Evolutionary conservation across 1,140 invertebrate species (phyloP), one percentile per base, ranked within the genome.

Genomic region (Archivesica marissinica): DNA sequence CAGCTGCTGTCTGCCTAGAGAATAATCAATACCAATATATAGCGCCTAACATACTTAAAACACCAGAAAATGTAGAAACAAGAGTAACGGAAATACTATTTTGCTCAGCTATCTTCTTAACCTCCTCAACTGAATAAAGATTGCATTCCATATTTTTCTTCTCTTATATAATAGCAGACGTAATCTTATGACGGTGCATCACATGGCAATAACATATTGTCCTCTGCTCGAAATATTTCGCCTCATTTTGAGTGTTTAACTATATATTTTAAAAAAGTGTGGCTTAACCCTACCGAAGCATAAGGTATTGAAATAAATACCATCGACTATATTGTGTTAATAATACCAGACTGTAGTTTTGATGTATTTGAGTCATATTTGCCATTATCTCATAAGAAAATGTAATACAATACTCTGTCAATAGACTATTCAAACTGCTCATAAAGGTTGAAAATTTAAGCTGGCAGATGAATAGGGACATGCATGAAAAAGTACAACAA

Each of bases 321-420:
- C n/a, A n/a, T n/a, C n/a, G n/a, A n/a, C n/a, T n/a, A n/a, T n/a
- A n/a, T n/a, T n/a, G n/a, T n/a, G n/a, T n/a, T 1, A n/a, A n/a
- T 38, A 38, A 20, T n/a, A 9, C 20, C 1, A 3, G 3, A 66
- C 11, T 39, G 13, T 35, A 61, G 41, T 38, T 38, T n/a, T 35
- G 61, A 11, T 38, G 17, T 66, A 66, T 66, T 66, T 66, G 20
- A 17, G 61, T 66, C 61, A 38, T 38, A 66, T 66, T 66, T 3
- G 3, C 20, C 30, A 56, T 23, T 3, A n/a, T 39, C 23, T 35
- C 23, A 15, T n/a, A 38, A 35, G 35, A 17, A 23, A n/a, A 66
- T 15, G 61, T 6, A 66, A 66, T n/a, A 66, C 35, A 66, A 66
- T 38, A 66, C 17, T n/a, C 41, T n/a, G 61, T 66, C 61, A 66